Evolutionary conservation across 2,113 vertebrate species (phyloP).

Genomic region (Promerops cafer): DNA sequence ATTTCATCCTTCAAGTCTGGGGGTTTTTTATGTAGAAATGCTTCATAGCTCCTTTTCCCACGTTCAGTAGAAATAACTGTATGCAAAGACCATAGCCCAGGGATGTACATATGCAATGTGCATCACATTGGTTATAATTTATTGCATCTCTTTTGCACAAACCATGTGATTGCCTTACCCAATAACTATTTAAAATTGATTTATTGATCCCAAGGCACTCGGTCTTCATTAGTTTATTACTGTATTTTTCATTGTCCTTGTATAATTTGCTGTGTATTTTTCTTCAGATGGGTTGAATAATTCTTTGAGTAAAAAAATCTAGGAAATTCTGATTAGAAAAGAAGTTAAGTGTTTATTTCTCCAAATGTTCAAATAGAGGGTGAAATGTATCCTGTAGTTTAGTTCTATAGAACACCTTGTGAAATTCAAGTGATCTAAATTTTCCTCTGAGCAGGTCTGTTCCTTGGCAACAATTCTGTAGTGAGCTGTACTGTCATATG

Average conservation of each 20-base stretch:
- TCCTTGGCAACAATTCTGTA: slow-evolving; percentile 30
- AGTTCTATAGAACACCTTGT: slow-evolving; percentile 22
- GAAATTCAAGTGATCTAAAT: slow-evolving; percentile 24
- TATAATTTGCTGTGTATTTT: not conserved
- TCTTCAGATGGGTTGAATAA: not conserved
- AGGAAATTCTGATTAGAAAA: not conserved
- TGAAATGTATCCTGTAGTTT: not conserved
- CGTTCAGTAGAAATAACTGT: not conserved
- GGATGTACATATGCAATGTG: not conserved
- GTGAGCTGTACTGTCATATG: slow-evolving; percentile 40
- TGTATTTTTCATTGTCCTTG: not conserved
- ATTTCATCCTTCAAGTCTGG: not conserved
- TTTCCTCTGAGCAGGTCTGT: slow-evolving; percentile 38
- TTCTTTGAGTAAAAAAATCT: not conserved
- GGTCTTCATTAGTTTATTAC: not conserved
- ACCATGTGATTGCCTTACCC: not conserved
- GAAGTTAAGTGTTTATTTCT: not conserved
- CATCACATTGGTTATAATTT: not conserved
- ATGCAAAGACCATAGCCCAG: not conserved
- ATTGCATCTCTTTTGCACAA: not conserved
- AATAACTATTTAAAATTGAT: not conserved
- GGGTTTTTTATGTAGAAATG: not conserved
- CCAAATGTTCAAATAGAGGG: not conserved
- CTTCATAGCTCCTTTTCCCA: not conserved
- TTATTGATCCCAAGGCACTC: not conserved